Base-by-base conservation (phyloP, 2,113 vertebrate genomes). In the Brienomyrus longianalis region DNA sequence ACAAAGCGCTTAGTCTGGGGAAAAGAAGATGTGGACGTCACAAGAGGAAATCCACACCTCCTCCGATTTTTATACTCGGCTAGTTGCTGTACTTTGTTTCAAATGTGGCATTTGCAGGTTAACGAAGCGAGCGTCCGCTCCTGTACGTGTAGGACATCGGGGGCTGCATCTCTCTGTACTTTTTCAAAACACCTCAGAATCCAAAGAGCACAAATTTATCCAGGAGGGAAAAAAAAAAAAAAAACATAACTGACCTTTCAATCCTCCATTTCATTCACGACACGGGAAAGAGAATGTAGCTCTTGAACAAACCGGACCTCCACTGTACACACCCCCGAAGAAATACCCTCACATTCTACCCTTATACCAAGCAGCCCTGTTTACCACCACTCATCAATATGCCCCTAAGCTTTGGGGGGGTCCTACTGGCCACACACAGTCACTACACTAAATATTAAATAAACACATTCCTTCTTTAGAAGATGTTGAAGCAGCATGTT, bases 261-360 rank as follows among this genome's bases (percentile, higher is more conserved):
- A 13, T 87, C 74, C 52, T 43, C 88, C 35, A 31, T 39, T 77
- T 77, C 35, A 43, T 43, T 77, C 70, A 39, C 31, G 35, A 17
- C 77, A 50, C 50, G n/a, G 77, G 35, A 9, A 27, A 89, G 84
- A 88, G 66, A 89, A 66, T 86, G 86, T 89, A 43, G 17, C 86
- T 62, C 59, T 90, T 35, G 90, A 91, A 91, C 88, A 77, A 90
- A 87, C 89, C 35, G 54, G 48, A 56, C 87, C 86, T 83, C 77
- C 39, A 43, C 88, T 86, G 39, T 47, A 90, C 89, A 90, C 85
- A 74, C 27, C 66, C 66, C 27, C 11, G 2, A 66, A 66, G 39
- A 80, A 80, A 80, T 15, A 83, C 43, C 9, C 45, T 31, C 23
- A n/a, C 11, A n/a, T 47, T n/a, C 23, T 31, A n/a, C 45, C 39